Conservation (phyloP, 2,113 vertebrate genomes). For the Poecile atricapillus region DNA sequence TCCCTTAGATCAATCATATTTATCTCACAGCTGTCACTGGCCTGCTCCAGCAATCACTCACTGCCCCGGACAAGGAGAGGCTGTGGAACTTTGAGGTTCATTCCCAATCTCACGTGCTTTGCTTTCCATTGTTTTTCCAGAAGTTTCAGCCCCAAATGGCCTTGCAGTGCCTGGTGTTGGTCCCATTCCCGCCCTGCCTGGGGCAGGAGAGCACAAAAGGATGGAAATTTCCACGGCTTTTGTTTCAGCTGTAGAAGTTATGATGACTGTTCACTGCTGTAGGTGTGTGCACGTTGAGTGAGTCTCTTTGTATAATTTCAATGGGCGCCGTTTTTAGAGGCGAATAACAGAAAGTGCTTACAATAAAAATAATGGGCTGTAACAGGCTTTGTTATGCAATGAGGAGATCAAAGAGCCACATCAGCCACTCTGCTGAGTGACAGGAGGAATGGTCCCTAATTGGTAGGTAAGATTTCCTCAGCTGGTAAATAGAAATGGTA, state of each 20-base stretch:
- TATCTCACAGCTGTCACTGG: not conserved
- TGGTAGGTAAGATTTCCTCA: not conserved
- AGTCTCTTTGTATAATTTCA: conserved; percentile 43
- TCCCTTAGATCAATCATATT: not conserved
- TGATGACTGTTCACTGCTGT: conserved; percentile 21
- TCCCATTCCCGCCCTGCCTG: rapidly evolving
- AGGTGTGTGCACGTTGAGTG: conserved; percentile 14
- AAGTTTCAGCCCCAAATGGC: not conserved
- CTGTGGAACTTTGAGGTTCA: not conserved
- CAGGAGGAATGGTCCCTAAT: not conserved
- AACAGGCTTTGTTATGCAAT: conserved; percentile 41
- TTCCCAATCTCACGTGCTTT: not conserved
- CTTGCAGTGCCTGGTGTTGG: not conserved
- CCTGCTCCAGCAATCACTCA: not conserved
- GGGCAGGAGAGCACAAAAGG: conserved; percentile 22
- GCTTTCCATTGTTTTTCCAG: not conserved
- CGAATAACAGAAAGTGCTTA: conserved; percentile 55
- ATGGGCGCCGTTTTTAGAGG: conserved; percentile 51
- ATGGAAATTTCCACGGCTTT: conserved; percentile 57
- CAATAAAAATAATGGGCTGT: conserved; percentile 54
- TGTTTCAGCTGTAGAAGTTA: conserved; percentile 47
- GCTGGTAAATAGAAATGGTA: not conserved
- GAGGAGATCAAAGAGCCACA: conserved; percentile 45
- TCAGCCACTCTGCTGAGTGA: not conserved
- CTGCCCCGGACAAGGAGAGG: not conserved